Evolutionary conservation across 2,797 vertebrate genomes (phyloP).

Genomic region (Delichon dasypus): DNA sequence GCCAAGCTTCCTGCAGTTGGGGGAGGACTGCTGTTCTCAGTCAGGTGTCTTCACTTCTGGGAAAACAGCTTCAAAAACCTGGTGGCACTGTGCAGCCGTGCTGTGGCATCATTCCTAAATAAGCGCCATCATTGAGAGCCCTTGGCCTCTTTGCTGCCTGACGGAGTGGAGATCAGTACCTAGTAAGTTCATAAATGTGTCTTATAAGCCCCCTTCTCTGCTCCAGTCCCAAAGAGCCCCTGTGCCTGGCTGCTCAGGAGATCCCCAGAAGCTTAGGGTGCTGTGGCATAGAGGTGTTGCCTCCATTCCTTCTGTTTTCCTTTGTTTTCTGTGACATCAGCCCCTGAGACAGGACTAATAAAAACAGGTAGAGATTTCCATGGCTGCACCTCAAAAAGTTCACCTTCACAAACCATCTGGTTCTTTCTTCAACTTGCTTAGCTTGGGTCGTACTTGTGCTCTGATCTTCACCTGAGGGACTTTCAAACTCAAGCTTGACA

Average conservation of each 20-base stretch:
- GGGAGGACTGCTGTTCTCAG: neutral
- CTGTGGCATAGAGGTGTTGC: neutral
- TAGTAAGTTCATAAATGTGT: neutral
- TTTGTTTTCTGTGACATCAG: rapidly evolving
- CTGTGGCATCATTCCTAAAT: neutral
- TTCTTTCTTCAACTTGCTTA: neutral
- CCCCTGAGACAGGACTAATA: neutral
- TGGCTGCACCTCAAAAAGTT: neutral
- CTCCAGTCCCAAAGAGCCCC: neutral
- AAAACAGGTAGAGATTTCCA: neutral
- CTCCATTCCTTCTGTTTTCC: neutral
- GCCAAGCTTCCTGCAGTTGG: neutral
- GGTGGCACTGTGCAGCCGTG: neutral
- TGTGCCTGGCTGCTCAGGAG: neutral
- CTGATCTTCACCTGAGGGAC: neutral
- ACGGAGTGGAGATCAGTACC: neutral
- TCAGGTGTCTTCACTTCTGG: neutral
- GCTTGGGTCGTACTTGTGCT: neutral
- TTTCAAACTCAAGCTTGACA: neutral
- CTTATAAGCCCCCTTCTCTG: neutral
- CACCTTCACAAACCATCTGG: neutral
- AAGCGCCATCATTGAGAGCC: neutral
- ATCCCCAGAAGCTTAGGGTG: neutral
- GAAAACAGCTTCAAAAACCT: neutral
- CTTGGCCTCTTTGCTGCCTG: neutral